Conservation (phyloP, 2,113 vertebrate species). For the Apteryx mantelli region DNA sequence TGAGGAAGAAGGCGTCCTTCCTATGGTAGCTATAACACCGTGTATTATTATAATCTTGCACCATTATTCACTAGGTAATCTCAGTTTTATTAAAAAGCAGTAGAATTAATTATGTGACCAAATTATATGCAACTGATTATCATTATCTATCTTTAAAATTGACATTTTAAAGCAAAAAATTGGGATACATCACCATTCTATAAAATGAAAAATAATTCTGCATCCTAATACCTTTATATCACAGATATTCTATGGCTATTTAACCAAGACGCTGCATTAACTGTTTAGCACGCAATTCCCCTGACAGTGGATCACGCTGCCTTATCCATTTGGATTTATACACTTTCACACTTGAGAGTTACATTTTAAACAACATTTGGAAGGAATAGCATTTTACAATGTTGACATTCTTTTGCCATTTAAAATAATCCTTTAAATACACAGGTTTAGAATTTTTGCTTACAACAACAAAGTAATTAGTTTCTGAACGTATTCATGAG, state of each 20-base stretch:
- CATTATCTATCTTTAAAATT: not conserved
- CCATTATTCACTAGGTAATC: not conserved
- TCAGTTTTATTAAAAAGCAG: not conserved
- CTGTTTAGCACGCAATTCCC: not conserved
- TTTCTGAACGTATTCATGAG: not conserved
- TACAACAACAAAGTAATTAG: not conserved
- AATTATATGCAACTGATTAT: not conserved
- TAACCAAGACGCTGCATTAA: not conserved
- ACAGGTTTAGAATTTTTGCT: not conserved
- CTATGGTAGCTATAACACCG: not conserved
- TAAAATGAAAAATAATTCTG: not conserved
- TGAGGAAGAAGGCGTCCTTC: not conserved
- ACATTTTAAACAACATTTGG: not conserved
- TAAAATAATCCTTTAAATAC: constrained; percentile 2
- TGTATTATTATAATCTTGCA: not conserved
- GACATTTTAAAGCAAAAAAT: not conserved
- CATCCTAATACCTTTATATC: not conserved
- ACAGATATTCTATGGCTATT: not conserved
- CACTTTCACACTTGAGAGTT: not conserved
- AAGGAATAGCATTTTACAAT: not conserved
- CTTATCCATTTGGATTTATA: not conserved
- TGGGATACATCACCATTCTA: not conserved
- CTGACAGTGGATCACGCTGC: not conserved
- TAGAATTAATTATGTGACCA: not conserved
- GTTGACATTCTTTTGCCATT: not conserved